phyloP scores from a whole-genome alignment of 2,797 vertebrate species.

The Sphenopsis melanotis region DNA sequence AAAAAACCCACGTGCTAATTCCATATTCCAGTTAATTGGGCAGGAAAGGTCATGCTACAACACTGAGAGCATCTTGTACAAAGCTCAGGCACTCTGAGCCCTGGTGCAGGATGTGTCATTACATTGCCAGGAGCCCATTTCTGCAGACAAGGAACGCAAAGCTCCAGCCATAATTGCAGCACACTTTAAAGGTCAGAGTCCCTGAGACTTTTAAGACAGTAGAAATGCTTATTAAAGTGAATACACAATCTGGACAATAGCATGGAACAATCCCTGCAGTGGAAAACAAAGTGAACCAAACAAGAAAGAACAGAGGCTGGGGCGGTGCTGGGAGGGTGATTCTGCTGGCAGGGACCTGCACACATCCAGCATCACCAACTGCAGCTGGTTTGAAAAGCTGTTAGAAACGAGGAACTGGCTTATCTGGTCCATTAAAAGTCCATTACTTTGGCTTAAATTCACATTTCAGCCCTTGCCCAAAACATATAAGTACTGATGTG shows the following conservation, averaged over 20 bases:
- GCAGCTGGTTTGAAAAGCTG: not conserved
- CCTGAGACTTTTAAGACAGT: constrained; percentile 35
- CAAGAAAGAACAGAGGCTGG: not conserved
- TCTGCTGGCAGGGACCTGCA: not conserved
- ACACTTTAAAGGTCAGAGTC: constrained; percentile 73
- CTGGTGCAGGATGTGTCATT: constrained; percentile 19
- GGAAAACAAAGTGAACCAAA: not conserved
- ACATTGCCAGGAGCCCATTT: constrained; percentile 68
- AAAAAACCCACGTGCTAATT: constrained; percentile 28
- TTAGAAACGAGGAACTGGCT: not conserved
- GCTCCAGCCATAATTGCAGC: constrained; percentile 65
- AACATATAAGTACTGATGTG: not conserved
- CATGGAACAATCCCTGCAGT: not conserved
- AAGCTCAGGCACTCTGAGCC: not conserved
- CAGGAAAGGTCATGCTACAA: constrained; percentile 59
- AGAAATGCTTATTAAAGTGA: constrained; percentile 52
- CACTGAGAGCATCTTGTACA: constrained; percentile 3
- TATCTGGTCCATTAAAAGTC: not conserved
- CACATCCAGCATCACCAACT: not conserved
- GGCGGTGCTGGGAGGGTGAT: not conserved
- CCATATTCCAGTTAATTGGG: constrained; percentile 57
- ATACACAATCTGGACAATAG: not conserved
- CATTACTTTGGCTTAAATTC: not conserved
- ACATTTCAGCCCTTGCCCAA: not conserved
- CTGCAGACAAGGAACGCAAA: constrained; percentile 65